Evolutionary conservation across 2,113 vertebrate species (phyloP), one percentile per base, ranked within the genome.

Genomic region (Channa argus): DNA sequence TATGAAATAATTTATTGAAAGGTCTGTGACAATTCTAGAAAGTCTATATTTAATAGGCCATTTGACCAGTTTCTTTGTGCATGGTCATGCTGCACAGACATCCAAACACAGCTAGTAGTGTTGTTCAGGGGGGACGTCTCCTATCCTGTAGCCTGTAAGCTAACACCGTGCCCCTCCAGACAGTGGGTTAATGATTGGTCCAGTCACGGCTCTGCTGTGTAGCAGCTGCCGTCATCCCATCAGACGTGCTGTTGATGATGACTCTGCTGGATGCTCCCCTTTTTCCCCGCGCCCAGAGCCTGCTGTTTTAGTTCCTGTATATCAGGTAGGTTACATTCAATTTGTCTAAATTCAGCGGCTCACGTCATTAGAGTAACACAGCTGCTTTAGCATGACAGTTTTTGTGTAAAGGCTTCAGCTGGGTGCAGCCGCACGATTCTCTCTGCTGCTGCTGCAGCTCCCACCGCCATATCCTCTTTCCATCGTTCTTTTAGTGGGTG

Each of bases 181-280:
- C 61, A 71, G 69, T 8, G 44, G 4, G 76, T 0, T 39, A 83
- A 8, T 84, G 83, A 88, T 86, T 90, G 88, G 88, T 79, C 69
- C 63, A 2, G 3, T 54, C 33, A 10, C 64, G 46, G 80, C 72
- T 77, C 72, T 49, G 65, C 68, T 84, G 45, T 8, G 77, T 6
- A 60, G 74, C 74, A 74, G 76, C 87, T 84, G 87, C 81, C 82
- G 84, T 87, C 80, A 86, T 86, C 84, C 72, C 55, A 49, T 64
- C 80, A 80, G 67, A 81, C 80, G 67, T 77, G 74, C 67, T 50
- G 71, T 10, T 68, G 79, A 52, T 72, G 61, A 70, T 65, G 79
- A 80, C 71, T 76, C 41, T 46, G 71, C 71, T 24, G 51, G 38
- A 63, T 39, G 71, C 55, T 41, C 66, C 52, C 41, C 67, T 24